phyloP scores from a whole-genome alignment of 92 coral and sea anemone species.

The Heliopora coerulea region DNA sequence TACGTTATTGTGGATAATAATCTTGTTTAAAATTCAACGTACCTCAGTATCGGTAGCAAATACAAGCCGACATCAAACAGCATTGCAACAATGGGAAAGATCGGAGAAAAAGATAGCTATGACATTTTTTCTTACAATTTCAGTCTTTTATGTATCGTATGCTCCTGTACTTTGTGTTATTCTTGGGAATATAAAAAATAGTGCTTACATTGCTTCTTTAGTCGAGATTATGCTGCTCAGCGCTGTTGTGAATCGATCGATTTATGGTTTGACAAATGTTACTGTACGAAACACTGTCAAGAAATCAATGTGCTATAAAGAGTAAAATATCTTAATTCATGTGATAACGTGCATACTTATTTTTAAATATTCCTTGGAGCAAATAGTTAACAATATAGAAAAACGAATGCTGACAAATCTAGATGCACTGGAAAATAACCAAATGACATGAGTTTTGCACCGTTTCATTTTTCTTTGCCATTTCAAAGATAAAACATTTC shows the following conservation, averaged over 20 bases:
- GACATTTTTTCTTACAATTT: constrained; percentile 4
- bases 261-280: constrained; percentile 1
- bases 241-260: not conserved
- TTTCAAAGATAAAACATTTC: too few relatives aligned
- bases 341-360: too few relatives aligned
- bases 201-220: not conserved
- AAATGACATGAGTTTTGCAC: too few relatives aligned
- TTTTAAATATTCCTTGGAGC: too few relatives aligned
- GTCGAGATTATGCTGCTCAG: not conserved
- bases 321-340: too few relatives aligned
- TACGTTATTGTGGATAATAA: not conserved
- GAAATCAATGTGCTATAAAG: too few relatives aligned
- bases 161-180: not conserved
- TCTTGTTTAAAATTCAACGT: not conserved
- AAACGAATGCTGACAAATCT: too few relatives aligned
- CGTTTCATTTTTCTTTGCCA: too few relatives aligned
- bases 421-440: too few relatives aligned
- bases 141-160: constrained; percentile 16
- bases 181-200: not conserved
- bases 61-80: not conserved
- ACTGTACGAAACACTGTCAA: too few relatives aligned
- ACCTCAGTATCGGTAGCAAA: not conserved
- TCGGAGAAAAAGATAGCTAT: constrained; percentile 22
- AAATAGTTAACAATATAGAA: too few relatives aligned
- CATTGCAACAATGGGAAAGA: not conserved